A percentile compares a stretch with the other conserved stretches of the same genome.
Evolutionary conservation across 2,888 invertebrate genomes (phyloP).

Genomic region (Pterostichus madidus): DNA sequence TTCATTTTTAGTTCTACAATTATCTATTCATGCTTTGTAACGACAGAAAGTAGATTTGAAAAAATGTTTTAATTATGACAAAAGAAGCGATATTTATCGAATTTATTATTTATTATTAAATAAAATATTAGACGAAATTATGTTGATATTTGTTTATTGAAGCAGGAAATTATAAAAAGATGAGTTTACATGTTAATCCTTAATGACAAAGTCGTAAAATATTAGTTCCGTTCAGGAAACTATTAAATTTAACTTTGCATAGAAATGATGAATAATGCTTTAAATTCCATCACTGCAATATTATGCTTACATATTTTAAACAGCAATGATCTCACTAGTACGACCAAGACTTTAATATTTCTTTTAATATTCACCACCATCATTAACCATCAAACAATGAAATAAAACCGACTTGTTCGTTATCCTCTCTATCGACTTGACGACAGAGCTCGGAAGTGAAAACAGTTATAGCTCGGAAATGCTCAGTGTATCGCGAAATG

Average conservation of each 20-base stretch:
- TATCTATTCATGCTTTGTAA: too few species aligned
- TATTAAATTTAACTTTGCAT: constrained; percentile 1
- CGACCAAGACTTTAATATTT: not conserved
- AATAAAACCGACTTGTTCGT: not conserved
- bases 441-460: constrained; percentile 43
- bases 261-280: not conserved
- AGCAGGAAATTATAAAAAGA: too few species aligned
- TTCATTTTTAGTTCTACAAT: too few species aligned
- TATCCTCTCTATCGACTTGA: not conserved
- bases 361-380: not conserved
- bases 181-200: too few species aligned
- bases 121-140: too few species aligned
- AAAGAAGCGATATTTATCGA: too few species aligned
- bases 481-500: constrained; percentile 51
- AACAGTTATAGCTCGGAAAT: constrained; percentile 39
- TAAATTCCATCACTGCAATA: not conserved
- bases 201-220: not conserved
- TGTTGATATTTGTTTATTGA: too few species aligned
- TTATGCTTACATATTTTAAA: not conserved
- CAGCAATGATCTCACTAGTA: not conserved
- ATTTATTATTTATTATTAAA: too few species aligned
- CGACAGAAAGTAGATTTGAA: too few species aligned
- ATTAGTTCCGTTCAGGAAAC: not conserved
- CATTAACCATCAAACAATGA: not conserved
- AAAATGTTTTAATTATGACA: too few species aligned